Base-by-base conservation (phyloP, 2,113 vertebrate species). In the Calyptomena viridis region DNA sequence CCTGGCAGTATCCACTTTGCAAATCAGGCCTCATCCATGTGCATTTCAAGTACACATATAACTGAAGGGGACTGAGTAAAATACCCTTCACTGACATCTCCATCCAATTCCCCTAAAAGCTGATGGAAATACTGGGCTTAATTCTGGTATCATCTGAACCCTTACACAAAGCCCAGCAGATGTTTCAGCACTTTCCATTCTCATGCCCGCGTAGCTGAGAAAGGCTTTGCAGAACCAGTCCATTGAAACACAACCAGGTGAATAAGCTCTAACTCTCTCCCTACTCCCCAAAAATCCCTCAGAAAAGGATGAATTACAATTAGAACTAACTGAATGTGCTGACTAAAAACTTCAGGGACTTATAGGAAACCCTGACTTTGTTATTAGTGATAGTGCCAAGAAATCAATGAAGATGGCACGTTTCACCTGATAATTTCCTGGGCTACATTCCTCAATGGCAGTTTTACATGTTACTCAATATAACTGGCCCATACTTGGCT, bases 401-500 rank as follows among this genome's bases (percentile, higher is more conserved):
- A 91, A 97, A 96, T 96, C 91, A 89, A 91, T 95, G 89, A 60
- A 78, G 91, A 93, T 58, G 87, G 81, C 81, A 79, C 69, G 89
- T 87, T 89, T 95, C 77, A 93, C 46, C 58, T 24, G 11, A 52
- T 87, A 92, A 94, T 89, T 79, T 69, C 58, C 84, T 23, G 20
- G 77, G n/a, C 67, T 50, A 91, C 87, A 79, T 42, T 82, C 58
- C 71, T 91, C 40, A 13, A 69, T 76, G 84, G 74, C 66, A 94
- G 69, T 37, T 87, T 92, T 75, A 80, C 1, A 16, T 46, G 62
- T 87, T 87, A 37, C 85, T 95, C 79, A 68, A 82, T 68, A 76
- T 74, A 73, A 40, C 21, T 30, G 69, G 44, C 52, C 53, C 44
- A 23, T 78, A 5, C 39, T 40, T 78, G 69, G 52, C 60, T 55